Evolutionary conservation across 2,797 vertebrate species (phyloP), one percentile per base, ranked within the genome.

Genomic region (Chiroxiphia lanceolata): DNA sequence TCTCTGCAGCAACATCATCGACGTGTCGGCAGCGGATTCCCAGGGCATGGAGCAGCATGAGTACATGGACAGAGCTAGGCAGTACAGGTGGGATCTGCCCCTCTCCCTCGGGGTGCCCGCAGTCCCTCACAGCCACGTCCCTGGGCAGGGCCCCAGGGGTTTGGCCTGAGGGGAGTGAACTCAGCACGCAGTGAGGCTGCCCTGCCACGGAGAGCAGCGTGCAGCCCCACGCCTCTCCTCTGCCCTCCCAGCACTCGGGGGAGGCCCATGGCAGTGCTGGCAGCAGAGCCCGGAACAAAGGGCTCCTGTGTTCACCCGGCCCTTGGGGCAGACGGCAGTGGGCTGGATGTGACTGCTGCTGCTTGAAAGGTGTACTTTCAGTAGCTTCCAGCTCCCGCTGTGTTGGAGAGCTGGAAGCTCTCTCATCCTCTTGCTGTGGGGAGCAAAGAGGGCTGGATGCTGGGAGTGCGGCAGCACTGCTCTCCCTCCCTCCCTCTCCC

Each of bases 31-130:
- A 47, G 99, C 99, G 7, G 99, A 99, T 80, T 99, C 99, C 10
- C 99, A 99, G 96, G 99, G 99, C 89, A 99, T 99, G 99, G 99
- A 99, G 93, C 99, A 99, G 91, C 99, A 99, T 17, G 99, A 99
- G 90, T 99, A 99, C 97, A 99, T 99, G 99, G 99, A 99, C 97
- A 98, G 99, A 97, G 99, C 99, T 34, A 97, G 99, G 79, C 99
- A 99, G 95, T 99, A 99, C 98, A 99, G 99, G 99, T 99, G 59
- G 13, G 67, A 26, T 18, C 19, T 27, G 38, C 4, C 3, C 53
- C 7, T 40, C 31, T 64, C 15, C 27, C 12, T 34, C 3, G 13
- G 16, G 21, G 15, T 9, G 6, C 36, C 25, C 0, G 0, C 48
- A 25, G 64, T 33, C 54, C 44, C 44, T 40, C 71, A 42, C 23